Base-by-base conservation (phyloP, 2,797 vertebrate genomes). In the Parambassis ranga region DNA sequence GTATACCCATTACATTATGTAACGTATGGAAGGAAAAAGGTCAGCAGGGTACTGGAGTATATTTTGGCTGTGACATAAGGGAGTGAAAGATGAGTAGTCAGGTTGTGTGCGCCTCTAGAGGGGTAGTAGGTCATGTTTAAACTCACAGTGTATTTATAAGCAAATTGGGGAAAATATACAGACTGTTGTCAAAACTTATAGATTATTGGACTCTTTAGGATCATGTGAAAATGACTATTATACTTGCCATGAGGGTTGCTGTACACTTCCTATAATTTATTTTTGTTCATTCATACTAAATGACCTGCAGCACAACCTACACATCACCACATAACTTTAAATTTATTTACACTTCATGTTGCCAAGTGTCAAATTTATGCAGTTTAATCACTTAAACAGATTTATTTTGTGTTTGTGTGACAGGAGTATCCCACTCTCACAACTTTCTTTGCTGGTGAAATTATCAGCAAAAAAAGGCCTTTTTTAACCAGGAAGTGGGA, bases 401-500 rank as follows among this genome's bases (percentile, higher is more conserved):
- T n/a, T n/a, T n/a, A n/a, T n/a, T n/a, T n/a, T n/a, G n/a, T 44
- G 5, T 28, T 7, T 46, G 28, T 71, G 11, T 27, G 52, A 8
- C 76, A 98, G 96, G 95, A 98, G 72, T 98, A 97, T 86, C 96
- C 96, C 4, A 97, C 95, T 33, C 94, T 98, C 77, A 98, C 97
- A 2, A 99, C 98, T 0, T 99, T 99, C 88, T 99, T 99, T 56
- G 96, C 96, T 71, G 98, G 98, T 2, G 98, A 99, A 90, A 98
- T 99, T 72, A 98, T 99, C 87, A 98, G 97, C 87, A 93, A 84
- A 64, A 98, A 96, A 48, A 93, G 95, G 31, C 96, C 96, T 3
- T 99, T 99, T 92, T 90, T 99, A 84, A 99, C 98, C 0, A 92
- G 98, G 50, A 99, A 99, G 80, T 99, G 98, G 98, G 98, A 99